Conservation (phyloP, 2,113 vertebrate genomes). For the Cnemophilus loriae region DNA sequence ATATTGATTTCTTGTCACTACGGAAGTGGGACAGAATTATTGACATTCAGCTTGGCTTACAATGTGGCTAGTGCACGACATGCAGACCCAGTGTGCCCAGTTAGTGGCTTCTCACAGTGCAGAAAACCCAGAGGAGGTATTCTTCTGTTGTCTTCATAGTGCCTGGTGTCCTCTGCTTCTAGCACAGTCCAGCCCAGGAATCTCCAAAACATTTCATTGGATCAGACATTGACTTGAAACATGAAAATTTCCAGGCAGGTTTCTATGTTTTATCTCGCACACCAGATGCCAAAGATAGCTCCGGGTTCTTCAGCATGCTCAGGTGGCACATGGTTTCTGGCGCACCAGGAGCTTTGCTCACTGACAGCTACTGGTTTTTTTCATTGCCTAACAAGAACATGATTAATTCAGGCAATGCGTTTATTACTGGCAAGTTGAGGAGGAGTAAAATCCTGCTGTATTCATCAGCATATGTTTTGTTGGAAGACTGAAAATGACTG, state of each 20-base stretch:
- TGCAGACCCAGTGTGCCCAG: not conserved
- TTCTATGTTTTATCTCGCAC: not conserved
- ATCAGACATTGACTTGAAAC: not conserved
- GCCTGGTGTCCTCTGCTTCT: not conserved
- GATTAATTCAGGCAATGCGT: not conserved
- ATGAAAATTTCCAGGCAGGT: not conserved
- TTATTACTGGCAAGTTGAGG: conserved; percentile 12
- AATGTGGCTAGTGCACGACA: rapidly evolving
- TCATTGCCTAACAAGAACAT: not conserved
- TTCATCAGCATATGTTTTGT: not conserved
- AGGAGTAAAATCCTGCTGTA: not conserved
- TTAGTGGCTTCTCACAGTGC: not conserved
- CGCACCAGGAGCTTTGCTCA: not conserved
- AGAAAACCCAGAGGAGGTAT: not conserved
- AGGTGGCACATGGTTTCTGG: not conserved
- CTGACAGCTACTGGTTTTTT: not conserved
- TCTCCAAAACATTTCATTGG: not conserved
- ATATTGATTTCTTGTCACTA: not conserved
- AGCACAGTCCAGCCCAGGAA: not conserved
- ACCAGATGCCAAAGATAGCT: not conserved
- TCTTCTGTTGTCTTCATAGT: not conserved
- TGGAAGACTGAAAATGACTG: not conserved
- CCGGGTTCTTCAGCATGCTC: not conserved
- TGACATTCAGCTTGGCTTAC: not conserved
- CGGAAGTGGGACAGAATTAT: not conserved